Evolutionary conservation across 2,113 vertebrate species (phyloP).

Genomic region (Tretioscincus oriximinensis): DNA sequence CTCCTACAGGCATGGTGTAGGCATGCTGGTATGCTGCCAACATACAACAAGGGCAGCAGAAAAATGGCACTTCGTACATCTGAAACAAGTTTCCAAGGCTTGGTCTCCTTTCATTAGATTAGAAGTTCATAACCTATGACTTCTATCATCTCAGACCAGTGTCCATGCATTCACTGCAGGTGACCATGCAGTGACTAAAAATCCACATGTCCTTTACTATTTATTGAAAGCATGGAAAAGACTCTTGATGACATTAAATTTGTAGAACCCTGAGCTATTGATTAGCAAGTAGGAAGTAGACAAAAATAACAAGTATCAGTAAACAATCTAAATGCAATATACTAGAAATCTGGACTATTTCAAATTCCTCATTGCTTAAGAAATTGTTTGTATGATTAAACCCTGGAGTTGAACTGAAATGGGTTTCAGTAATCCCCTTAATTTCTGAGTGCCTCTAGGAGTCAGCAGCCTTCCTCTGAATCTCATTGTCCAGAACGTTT

Average conservation of each 20-base stretch:
- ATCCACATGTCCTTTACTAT: too few relatives aligned
- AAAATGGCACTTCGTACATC: neutral
- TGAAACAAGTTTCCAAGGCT: neutral
- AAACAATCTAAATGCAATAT: neutral
- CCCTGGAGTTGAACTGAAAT: too few relatives aligned
- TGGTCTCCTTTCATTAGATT: neutral
- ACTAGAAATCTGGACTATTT: neutral
- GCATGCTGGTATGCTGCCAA: slow-evolving; percentile 6
- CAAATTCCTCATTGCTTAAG: neutral
- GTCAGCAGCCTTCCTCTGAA: too few relatives aligned
- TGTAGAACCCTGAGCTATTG: neutral
- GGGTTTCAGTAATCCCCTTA: too few relatives aligned
- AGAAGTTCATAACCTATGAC: neutral
- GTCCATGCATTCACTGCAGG: neutral
- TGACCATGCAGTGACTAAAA: neutral
- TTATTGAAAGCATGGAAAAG: too few relatives aligned
- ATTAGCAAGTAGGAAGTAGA: neutral
- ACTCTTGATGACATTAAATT: too few relatives aligned
- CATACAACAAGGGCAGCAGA: neutral
- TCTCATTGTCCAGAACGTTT: too few relatives aligned
- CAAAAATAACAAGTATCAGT: neutral
- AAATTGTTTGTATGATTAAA: neutral
- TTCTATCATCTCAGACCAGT: neutral
- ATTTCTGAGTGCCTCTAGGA: too few relatives aligned
- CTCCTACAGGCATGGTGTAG: slow-evolving; percentile 6